Base-by-base conservation (phyloP, 2,888 invertebrate genomes). In the Pollenia labialis region DNA sequence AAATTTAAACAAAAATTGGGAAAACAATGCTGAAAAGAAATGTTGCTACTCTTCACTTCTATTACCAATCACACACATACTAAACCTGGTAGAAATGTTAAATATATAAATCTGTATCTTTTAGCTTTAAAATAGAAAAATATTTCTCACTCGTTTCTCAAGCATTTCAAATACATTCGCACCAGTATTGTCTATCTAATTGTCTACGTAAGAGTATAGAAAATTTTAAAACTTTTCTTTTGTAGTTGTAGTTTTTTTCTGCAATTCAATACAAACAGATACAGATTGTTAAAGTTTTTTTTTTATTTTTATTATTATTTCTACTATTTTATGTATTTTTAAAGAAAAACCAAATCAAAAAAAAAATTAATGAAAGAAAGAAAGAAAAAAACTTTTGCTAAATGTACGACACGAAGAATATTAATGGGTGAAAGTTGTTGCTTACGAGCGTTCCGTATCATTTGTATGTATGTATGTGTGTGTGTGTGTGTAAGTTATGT, bases 391-490 rank as follows among this genome's bases (percentile, higher is more conserved):
- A 68, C 56, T 87, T 86, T 85, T 84, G 81, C 68, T 85, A 88
- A 84, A 71, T 18, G 69, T 80, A 85, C 91, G 91, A 90, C 90
- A 90, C 91, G 92, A 91, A 87, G 87, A 87, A 92, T 92, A 92
- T 92, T 92, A 92, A 92, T 92, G 91, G 92, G 92, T 92, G 92
- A 92, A 92, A 92, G 92, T 92, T 92, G 91, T 92, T 87, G 87
- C 60, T 82, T 62, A 54, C 75, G 71, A 80, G 60, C 82, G 68
- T 83, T 81, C 64, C 64, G 80, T 81, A 81, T 58, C 66, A 58
- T 40, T 56, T 81, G 46, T 56, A 4, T 71, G 10, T 44, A 32
- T 44, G 44, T 76, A 14, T 62, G 18, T 62, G 1, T 18, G 23
- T 44, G 8, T 23, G 23, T 56, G 50, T n/a, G n/a, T 60, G 52